Evolutionary conservation across 2,113 vertebrate genomes (phyloP).

Genomic region (Tautogolabrus adspersus): DNA sequence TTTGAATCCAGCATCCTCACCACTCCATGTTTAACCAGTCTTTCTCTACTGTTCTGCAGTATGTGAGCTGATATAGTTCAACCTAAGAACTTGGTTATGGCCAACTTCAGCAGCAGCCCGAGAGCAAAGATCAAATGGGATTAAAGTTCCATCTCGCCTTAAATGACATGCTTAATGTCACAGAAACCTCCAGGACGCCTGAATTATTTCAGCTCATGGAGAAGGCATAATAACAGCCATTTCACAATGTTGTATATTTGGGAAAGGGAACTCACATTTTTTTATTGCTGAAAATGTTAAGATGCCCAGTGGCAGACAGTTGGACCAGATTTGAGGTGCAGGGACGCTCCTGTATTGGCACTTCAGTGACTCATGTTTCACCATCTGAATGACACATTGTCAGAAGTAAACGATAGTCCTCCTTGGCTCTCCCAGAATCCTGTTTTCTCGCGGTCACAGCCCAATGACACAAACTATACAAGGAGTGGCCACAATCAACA

Average conservation of each 20-base stretch:
- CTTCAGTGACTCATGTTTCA: slow-evolving; percentile 59
- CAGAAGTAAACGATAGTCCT: slow-evolving; percentile 29
- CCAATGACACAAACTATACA: slow-evolving; percentile 36
- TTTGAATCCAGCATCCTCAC: background rate
- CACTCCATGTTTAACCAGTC: background rate
- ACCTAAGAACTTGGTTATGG: background rate
- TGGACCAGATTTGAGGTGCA: slow-evolving; percentile 10
- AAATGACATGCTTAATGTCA: too few relatives aligned
- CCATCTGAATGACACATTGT: slow-evolving; percentile 60
- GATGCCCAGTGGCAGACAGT: background rate
- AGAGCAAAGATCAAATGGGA: background rate
- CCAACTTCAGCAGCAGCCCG: background rate
- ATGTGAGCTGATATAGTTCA: background rate
- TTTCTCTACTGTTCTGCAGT: background rate
- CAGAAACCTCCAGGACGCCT: background rate
- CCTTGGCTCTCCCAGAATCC: slow-evolving; percentile 63
- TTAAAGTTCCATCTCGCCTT: too few relatives aligned
- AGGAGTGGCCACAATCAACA: slow-evolving; percentile 60
- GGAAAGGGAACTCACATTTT: background rate
- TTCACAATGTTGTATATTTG: background rate
- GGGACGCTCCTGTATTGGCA: background rate
- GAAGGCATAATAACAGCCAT: slow-evolving; percentile 15
- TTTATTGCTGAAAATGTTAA: background rate
- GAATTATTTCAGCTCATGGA: slow-evolving; percentile 4
- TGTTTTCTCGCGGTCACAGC: slow-evolving; percentile 34